These are phyloP conservation scores for Corvus cornix DNA, from an alignment of 2,113 vertebrate species.

Conservation along the genomic window DNA sequence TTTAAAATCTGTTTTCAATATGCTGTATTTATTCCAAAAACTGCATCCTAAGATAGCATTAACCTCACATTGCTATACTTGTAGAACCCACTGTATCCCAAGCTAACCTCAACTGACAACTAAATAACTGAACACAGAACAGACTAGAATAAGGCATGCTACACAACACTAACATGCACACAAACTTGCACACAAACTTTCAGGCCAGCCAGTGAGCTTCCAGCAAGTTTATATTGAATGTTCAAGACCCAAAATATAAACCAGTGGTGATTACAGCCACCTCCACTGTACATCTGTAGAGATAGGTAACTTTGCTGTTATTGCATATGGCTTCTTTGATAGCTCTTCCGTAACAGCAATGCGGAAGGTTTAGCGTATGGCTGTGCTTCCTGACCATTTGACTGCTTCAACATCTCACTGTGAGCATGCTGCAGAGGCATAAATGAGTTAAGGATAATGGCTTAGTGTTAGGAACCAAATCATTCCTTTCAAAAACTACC, in stretches of 20 bases:
- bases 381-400: neutral
- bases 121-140: neutral
- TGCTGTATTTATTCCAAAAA: neutral
- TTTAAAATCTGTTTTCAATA: neutral
- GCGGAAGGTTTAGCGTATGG: neutral
- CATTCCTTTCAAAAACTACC: neutral
- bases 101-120: neutral
- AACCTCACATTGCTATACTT: neutral
- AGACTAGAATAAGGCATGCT: slow-evolving; percentile 63
- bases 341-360: neutral
- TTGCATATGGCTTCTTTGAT: neutral
- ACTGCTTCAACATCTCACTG: neutral
- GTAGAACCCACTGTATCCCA: neutral
- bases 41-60: neutral
- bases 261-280: neutral
- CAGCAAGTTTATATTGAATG: neutral
- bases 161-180: slow-evolving; percentile 70
- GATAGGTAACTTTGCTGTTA: neutral
- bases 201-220: slow-evolving; percentile 10
- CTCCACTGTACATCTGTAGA: neutral
- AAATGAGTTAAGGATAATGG: neutral
- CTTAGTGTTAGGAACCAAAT: neutral
- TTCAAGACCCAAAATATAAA: neutral
- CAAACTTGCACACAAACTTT: slow-evolving; percentile 70
- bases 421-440: neutral